phyloP scores from a whole-genome alignment of 2,888 invertebrate genomes.

The Macaria liturata region DNA sequence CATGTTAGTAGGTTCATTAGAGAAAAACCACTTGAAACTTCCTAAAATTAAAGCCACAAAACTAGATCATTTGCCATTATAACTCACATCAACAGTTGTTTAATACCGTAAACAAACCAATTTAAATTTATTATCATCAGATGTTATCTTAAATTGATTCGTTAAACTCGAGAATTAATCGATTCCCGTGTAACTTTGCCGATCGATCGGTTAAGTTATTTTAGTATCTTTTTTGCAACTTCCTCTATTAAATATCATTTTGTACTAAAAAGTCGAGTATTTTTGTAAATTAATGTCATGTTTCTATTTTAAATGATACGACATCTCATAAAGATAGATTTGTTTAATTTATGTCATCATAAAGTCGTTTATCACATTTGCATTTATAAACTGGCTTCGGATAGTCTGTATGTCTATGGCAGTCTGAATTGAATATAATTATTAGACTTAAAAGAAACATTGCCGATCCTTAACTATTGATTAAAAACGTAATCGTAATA shows the following conservation, averaged over 20 bases:
- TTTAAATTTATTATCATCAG: constrained; percentile 23
- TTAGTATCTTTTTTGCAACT: constrained; percentile 19
- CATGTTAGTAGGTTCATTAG: neutral
- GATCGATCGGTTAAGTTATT: constrained; percentile 11
- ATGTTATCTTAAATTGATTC: constrained; percentile 25
- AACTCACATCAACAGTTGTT: constrained; percentile 23
- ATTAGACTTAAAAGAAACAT: too few species aligned
- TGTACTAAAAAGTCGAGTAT: neutral
- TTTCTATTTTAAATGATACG: constrained; percentile 13
- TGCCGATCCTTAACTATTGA: too few species aligned
- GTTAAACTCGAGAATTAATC: constrained; percentile 12
- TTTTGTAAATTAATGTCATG: constrained; percentile 18
- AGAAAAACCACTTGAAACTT: neutral
- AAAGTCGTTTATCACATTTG: constrained; percentile 8
- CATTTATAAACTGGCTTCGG: neutral
- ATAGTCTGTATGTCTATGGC: too few species aligned
- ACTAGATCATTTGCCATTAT: constrained; percentile 15
- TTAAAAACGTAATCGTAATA: too few species aligned
- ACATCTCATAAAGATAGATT: constrained; percentile 6
- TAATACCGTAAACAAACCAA: constrained; percentile 27
- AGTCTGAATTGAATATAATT: too few species aligned
- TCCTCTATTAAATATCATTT: constrained; percentile 14
- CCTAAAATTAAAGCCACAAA: neutral
- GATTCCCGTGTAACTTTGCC: constrained; percentile 11
- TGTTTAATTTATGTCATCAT: constrained; percentile 9